Evolutionary conservation across 2,797 vertebrate species (phyloP).

Genomic region (Monodelphis domestica): DNA sequence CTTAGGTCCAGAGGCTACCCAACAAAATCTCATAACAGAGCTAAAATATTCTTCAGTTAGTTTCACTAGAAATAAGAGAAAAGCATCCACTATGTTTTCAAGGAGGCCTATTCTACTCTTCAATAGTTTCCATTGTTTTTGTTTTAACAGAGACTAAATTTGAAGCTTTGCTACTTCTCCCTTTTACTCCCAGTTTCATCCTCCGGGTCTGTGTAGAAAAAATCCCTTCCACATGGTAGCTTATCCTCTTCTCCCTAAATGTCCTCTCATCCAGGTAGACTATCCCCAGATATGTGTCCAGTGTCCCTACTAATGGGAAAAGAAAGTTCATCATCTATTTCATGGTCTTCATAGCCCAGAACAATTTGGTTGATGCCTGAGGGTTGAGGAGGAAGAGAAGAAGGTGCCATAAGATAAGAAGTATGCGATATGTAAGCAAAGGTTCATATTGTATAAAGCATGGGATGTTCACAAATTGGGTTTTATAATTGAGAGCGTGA

Average conservation of each 20-base stretch:
- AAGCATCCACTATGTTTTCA: background rate
- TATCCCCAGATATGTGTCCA: background rate
- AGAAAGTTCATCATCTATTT: too few relatives aligned
- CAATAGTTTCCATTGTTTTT: background rate
- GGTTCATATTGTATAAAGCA: background rate
- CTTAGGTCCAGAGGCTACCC: background rate
- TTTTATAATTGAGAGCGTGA: background rate
- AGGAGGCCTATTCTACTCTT: background rate
- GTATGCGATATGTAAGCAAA: background rate
- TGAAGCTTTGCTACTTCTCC: background rate
- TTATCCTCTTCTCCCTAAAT: background rate
- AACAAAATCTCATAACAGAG: background rate
- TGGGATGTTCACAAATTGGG: background rate
- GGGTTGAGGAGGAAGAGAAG: background rate
- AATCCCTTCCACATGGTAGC: background rate
- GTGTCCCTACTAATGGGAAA: background rate
- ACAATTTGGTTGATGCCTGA: background rate
- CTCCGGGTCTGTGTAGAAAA: background rate
- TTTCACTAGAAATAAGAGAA: background rate
- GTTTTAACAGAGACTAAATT: background rate
- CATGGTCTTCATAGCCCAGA: background rate
- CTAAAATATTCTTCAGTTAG: background rate
- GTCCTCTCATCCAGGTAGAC: background rate
- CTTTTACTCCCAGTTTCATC: background rate
- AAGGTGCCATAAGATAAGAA: background rate